phyloP scores from a whole-genome alignment of 64 coral and sea anemone genomes.

The Pachyseris speciosa region DNA sequence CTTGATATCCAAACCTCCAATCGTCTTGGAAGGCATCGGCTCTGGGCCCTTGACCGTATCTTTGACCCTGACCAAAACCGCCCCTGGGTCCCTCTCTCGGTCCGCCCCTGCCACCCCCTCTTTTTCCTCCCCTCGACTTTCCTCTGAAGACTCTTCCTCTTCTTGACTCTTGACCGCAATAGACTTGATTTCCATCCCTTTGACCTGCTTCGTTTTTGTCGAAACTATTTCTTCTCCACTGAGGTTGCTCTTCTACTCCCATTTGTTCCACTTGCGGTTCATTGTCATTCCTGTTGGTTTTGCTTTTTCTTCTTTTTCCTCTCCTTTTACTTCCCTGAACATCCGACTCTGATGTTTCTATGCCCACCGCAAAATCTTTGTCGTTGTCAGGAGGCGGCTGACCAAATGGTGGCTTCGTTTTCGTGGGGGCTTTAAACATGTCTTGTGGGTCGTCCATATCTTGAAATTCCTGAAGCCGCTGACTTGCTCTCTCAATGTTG shows the following conservation, averaged over 20 bases:
- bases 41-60: background rate
- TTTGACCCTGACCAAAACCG: background rate
- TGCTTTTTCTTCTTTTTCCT: background rate
- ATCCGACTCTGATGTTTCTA: too few species aligned
- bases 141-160: background rate
- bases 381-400: background rate
- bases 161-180: background rate
- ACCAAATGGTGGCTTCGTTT: background rate
- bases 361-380: background rate
- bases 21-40: background rate
- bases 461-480: slow-evolving; percentile 38
- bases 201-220: background rate
- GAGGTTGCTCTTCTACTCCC: background rate
- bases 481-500: slow-evolving; percentile 16
- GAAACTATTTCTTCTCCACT: background rate
- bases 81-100: background rate
- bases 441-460: slow-evolving; percentile 38
- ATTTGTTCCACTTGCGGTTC: background rate
- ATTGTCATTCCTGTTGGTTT: background rate
- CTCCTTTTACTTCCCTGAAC: background rate
- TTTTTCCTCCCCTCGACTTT: background rate
- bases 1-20: background rate
- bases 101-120: background rate
- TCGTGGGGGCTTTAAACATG: background rate
- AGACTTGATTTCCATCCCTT: background rate